These are phyloP conservation scores for Notarius lentiginosus DNA, from an alignment of 2,113 vertebrate genomes.

Conservation along the genomic window DNA sequence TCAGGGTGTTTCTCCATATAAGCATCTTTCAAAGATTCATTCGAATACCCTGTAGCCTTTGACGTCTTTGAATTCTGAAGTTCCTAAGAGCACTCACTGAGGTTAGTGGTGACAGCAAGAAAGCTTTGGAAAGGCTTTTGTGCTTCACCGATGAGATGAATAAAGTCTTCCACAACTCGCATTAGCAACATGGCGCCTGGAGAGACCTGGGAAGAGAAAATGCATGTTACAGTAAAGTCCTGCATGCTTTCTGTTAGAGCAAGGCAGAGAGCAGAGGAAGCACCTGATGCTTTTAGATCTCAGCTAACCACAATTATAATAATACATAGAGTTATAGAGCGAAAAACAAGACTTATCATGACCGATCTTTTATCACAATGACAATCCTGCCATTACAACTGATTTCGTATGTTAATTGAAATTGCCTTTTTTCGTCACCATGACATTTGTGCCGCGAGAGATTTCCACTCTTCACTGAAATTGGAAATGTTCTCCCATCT, in stretches of 20 bases:
- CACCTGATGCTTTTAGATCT: not conserved
- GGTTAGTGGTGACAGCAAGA: conserved; percentile 91
- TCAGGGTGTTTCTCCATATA: not conserved
- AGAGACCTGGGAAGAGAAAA: conserved; percentile 75
- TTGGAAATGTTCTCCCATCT: conserved; percentile 1
- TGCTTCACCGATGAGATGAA: conserved; percentile 88
- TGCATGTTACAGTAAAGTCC: not conserved
- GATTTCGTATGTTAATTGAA: conserved; percentile 19
- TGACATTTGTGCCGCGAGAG: conserved; percentile 10
- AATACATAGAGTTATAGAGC: not conserved
- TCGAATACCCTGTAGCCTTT: not conserved
- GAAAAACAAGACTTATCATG: not conserved
- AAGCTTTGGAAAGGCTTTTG: conserved; percentile 97
- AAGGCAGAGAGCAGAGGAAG: not conserved
- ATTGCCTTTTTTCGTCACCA: conserved; percentile 10
- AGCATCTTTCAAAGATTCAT: conserved; percentile 1
- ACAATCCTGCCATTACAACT: conserved; percentile 23
- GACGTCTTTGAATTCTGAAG: not conserved
- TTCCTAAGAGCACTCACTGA: conserved; percentile 76
- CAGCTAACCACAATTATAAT: not conserved
- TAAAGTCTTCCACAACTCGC: conserved; percentile 96
- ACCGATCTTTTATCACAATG: not conserved
- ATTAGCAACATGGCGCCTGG: conserved; percentile 91
- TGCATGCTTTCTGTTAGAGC: not conserved
- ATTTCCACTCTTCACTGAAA: conserved; percentile 25